Percentiles rank a stretch among this genome's conserved stretches.
These are phyloP conservation scores for Salpingus planirostris DNA, from an alignment of 2,888 invertebrate species.

Conservation along the genomic window DNA sequence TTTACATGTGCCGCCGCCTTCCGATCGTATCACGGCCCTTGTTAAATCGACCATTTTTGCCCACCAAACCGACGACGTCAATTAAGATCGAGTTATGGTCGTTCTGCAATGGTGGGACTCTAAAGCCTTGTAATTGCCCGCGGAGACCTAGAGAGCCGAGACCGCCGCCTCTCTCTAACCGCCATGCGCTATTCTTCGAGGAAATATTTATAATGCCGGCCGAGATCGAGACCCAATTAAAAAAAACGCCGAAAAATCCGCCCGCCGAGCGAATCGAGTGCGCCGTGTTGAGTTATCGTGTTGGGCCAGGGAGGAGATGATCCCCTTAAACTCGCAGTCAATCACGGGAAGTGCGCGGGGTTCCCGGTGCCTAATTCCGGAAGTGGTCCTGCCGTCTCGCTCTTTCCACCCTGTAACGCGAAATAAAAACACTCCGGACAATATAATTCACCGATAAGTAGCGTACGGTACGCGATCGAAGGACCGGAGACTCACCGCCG, in stretches of 20 bases:
- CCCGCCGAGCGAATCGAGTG: too few species aligned
- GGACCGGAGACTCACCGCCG: too few species aligned
- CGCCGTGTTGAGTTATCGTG: constrained; percentile 13
- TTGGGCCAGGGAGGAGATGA: constrained; percentile 13
- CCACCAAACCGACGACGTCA: constrained; percentile 32
- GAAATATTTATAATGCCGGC: constrained; percentile 11
- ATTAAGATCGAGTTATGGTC: constrained; percentile 35
- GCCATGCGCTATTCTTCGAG: constrained; percentile 14
- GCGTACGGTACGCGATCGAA: too few species aligned
- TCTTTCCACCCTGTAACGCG: constrained; percentile 12
- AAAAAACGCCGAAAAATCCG: constrained; percentile 4
- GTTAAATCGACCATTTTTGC: constrained; percentile 35
- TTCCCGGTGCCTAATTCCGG: constrained; percentile 29
- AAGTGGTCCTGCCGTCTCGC: constrained; percentile 27
- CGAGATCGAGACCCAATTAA: too few species aligned
- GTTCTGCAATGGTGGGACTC: constrained; percentile 14
- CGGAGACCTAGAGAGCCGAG: constrained; percentile 2
- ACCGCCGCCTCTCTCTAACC: background rate
- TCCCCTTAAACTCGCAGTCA: constrained; percentile 25
- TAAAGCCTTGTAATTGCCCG: constrained; percentile 22
- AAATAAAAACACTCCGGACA: constrained; percentile 17
- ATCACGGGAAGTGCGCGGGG: constrained; percentile 34
- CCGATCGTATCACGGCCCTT: constrained; percentile 31
- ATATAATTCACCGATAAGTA: too few species aligned
- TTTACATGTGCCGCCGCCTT: constrained; percentile 20